Conservation (phyloP, 1,140 invertebrate genomes). For the Caenorhabditis latens region DNA sequence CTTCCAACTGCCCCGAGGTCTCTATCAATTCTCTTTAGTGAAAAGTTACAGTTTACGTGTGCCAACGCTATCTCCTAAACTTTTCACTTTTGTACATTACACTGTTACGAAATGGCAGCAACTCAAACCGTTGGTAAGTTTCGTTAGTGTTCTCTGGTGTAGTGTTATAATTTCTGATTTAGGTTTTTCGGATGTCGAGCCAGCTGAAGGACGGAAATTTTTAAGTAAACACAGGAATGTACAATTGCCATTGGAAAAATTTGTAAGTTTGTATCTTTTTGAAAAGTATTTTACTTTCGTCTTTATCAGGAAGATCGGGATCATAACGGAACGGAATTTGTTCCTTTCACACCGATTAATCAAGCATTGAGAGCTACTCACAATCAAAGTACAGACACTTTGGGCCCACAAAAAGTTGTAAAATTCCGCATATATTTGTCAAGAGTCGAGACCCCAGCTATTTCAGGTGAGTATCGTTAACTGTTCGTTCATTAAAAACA, state of each 20-base stretch:
- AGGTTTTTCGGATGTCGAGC: neutral
- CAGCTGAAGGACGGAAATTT: neutral
- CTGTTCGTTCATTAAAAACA: neutral
- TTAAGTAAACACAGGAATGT: neutral
- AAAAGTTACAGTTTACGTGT: neutral
- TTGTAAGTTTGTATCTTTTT: neutral
- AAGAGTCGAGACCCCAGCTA: neutral
- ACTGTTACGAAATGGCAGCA: slow-evolving; percentile 14
- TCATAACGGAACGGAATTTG: neutral
- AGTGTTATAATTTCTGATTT: neutral
- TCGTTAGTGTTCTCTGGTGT: neutral
- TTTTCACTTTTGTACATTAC: slow-evolving; percentile 20
- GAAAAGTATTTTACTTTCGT: neutral
- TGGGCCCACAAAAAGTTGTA: slow-evolving; percentile 7
- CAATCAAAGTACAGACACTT: slow-evolving; percentile 25
- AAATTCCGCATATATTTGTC: slow-evolving; percentile 27
- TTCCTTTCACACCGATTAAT: slow-evolving; percentile 5
- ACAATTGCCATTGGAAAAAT: slow-evolving; percentile 15
- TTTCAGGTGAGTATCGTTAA: neutral
- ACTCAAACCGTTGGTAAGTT: neutral
- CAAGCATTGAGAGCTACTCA: neutral
- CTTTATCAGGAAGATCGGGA: neutral
- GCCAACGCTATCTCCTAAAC: neutral
- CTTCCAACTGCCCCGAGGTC: neutral
- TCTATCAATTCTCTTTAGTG: neutral